Conservation (phyloP, 2,113 vertebrate species). For the Malurus cyaneus region DNA sequence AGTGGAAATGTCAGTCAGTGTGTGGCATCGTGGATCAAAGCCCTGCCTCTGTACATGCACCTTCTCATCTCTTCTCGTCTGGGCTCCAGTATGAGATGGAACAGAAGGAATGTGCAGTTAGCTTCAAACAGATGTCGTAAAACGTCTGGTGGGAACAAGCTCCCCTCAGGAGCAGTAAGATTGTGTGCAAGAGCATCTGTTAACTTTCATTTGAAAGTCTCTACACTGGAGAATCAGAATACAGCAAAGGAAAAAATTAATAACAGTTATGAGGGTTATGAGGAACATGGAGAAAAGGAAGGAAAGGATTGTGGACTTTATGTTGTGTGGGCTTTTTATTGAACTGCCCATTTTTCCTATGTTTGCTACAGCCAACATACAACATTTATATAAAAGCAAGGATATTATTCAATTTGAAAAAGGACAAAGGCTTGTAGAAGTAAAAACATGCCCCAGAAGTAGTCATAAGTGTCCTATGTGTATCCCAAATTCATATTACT, state of each 20-base stretch:
- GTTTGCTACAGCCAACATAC: background rate
- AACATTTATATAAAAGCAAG: background rate
- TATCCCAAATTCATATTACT: background rate
- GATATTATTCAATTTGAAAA: background rate
- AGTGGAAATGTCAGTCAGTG: conserved; percentile 63
- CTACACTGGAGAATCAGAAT: conserved; percentile 17
- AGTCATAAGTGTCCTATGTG: background rate
- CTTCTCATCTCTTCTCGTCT: conserved; percentile 58
- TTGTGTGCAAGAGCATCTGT: conserved; percentile 43
- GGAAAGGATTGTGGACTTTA: background rate
- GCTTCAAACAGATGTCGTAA: conserved; percentile 68
- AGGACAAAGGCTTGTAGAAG: background rate
- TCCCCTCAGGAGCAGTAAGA: conserved; percentile 47
- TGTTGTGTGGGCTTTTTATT: background rate
- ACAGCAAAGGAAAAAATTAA: background rate
- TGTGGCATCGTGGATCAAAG: conserved; percentile 52
- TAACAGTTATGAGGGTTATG: background rate
- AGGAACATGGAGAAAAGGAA: background rate
- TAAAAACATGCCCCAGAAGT: background rate
- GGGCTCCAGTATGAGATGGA: conserved; percentile 55
- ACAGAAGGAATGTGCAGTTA: conserved; percentile 46
- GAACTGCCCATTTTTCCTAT: background rate
- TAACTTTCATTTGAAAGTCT: conserved; percentile 52
- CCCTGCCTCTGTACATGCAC: conserved; percentile 8
- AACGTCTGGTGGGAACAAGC: conserved; percentile 54